Evolutionary conservation across 2,113 vertebrate genomes (phyloP), one percentile per base, ranked within the genome.

Genomic region (Micromys minutus): DNA sequence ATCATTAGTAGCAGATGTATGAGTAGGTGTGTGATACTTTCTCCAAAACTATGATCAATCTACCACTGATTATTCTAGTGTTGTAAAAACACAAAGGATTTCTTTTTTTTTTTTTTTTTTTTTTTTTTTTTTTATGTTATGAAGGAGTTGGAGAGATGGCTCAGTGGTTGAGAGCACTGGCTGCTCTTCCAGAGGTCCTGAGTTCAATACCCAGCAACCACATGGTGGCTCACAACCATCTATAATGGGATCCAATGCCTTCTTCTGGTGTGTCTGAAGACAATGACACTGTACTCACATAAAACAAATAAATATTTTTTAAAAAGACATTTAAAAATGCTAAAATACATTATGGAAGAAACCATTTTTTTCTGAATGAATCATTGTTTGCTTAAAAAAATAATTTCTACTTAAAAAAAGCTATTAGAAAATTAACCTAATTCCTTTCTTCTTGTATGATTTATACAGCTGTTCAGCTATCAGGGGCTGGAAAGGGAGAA

Each of bases 11-110:
- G 71, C 19, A 95, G 22, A 90, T 65, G 7, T 47, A 0, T 85
- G 83, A 61, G 17, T 42, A 91, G 13, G 61, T 34, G 80, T 13
- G 59, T 93, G 84, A 36, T 76, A 36, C 71, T 87, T 89, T 92
- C 69, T 91, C 69, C 31, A 94, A 93, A 80, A 93, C 85, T 55
- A 63, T 72, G 29, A 89, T 88, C 24, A 91, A 71, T 87, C 19
- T n/a, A 74, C 8, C 11, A 86, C 45, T 75, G 74, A 91, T n/a
- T 89, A n/a, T 87, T 91, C 91, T 7, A 59, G 59, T 96, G 94
- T 61, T 79, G 15, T 45, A 96, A 87, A 94, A 93, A 89, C n/a
- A 92, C 9, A 81, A 90, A 59, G 3, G 5, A 61, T 71, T 79
- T 87, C n/a, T n/a, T n/a, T n/a, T n/a, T n/a, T n/a, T n/a, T n/a